Evolutionary conservation across 2,888 invertebrate genomes (phyloP), one percentile per base, ranked within the genome.

Genomic region (Scaptomyza parva): DNA sequence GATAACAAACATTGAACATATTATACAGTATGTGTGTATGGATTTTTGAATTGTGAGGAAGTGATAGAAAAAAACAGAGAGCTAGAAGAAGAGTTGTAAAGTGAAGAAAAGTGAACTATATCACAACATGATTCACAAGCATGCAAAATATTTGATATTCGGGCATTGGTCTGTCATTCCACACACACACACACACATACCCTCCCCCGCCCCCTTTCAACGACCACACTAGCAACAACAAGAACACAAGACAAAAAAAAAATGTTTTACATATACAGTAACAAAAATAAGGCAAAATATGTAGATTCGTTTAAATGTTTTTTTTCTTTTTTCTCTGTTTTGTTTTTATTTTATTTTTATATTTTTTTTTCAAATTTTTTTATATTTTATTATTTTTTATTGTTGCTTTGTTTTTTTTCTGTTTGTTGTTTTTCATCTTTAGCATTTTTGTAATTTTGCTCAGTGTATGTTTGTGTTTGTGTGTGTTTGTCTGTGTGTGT

Each of bases 381-480:
- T 70, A 69, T 73, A 73, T 78, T 70, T 66, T 77, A 57, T 59
- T 65, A 52, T 72, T 87, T 60, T 84, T 68, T 62, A 67, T 63
- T 81, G 70, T 65, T 68, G 67, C 68, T 78, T 80, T 26, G 8
- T 26, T 26, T 22, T 22, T 22, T 66, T 78, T 63, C 80, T 63
- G 50, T 54, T 55, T 70, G 59, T 43, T 66, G 70, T 65, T 76
- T 78, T 65, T 66, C 66, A 64, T 78, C 83, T 88, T 83, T 58
- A 88, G 80, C 77, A 70, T 50, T 60, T 75, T 79, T 76, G 60
- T 79, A 70, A 78, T 78, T 75, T 74, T 74, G 78, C 76, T 75
- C 70, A 61, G 50, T 64, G 71, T 79, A 18, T 47, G 37, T 48
- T 14, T 35, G 37, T 80, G 54, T 55, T 7, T 35, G 22, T 35